A percentile compares a stretch with the other conserved stretches of the same genome.
Conservation (phyloP, 2,888 invertebrate genomes). For the Netelia fuscicornis region DNA sequence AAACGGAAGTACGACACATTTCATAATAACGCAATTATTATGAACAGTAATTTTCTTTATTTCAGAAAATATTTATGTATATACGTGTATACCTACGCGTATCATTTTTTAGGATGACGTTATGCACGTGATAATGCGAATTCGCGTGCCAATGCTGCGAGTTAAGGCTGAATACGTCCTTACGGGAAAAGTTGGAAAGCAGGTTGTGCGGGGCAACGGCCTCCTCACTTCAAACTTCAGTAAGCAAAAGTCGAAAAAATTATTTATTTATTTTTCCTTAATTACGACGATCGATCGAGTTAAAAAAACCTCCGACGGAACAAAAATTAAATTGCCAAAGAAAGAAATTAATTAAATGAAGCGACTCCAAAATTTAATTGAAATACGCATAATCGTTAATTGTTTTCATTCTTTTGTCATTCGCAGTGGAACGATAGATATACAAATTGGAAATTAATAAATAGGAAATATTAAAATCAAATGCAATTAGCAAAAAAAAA, state of each 20-base stretch:
- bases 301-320: not conserved
- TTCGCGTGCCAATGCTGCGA: constrained; percentile 79
- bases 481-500: not conserved
- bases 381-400: too few relatives aligned
- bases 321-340: not conserved
- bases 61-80: constrained; percentile 9
- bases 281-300: not conserved
- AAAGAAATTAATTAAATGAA: too few relatives aligned
- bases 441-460: not conserved
- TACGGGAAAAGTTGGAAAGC: constrained; percentile 80
- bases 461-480: too few relatives aligned
- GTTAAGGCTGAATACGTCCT: constrained; percentile 80
- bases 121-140: constrained; percentile 81
- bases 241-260: constrained; percentile 73
- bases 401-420: not conserved
- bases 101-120: constrained; percentile 79
- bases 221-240: constrained; percentile 80
- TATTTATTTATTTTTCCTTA: not conserved
- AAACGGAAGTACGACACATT: constrained; percentile 73
- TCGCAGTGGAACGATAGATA: not conserved
- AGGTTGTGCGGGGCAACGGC: constrained; percentile 80
- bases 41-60: not conserved
- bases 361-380: too few relatives aligned
- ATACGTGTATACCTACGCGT: constrained; percentile 1
- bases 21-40: not conserved